These are phyloP conservation scores for Cydia pomonella DNA, from an alignment of 1,140 invertebrate species.

Conservation along the genomic window DNA sequence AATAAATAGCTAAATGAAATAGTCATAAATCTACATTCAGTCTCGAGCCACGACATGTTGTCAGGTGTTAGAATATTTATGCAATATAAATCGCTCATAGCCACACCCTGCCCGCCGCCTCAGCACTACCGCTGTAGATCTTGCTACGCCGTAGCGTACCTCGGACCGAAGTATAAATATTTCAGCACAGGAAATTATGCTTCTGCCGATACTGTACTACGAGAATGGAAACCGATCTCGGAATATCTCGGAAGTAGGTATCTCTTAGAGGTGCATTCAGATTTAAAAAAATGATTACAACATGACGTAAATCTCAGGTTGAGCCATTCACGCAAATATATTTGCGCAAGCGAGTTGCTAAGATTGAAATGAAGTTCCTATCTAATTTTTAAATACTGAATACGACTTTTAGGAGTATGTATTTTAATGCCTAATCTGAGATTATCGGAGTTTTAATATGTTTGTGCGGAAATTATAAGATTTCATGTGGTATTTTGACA, in stretches of 20 bases:
- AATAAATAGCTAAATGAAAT: too few species aligned
- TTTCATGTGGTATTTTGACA: neutral
- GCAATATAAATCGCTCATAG: neutral
- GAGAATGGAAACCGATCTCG: constrained; percentile 63
- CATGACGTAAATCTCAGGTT: neutral
- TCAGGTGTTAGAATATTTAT: too few species aligned
- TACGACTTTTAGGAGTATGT: neutral
- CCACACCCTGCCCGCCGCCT: neutral
- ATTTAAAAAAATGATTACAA: constrained; percentile 37
- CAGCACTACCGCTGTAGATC: constrained; percentile 55
- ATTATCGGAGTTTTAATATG: constrained; percentile 24
- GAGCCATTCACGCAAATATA: neutral
- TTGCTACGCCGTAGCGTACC: constrained; percentile 58
- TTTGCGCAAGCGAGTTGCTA: neutral
- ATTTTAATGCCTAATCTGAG: constrained; percentile 13
- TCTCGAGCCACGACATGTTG: too few species aligned
- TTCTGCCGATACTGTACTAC: constrained; percentile 62
- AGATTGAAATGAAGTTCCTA: neutral
- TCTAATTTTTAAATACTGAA: neutral
- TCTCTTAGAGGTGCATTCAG: constrained; percentile 45
- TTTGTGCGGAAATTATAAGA: constrained; percentile 21
- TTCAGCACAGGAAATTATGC: constrained; percentile 77
- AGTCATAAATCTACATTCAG: too few species aligned
- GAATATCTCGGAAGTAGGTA: constrained; percentile 16
- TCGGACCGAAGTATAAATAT: constrained; percentile 69